These are phyloP conservation scores for Brachionus sp. DNA, from an alignment of 1,140 invertebrate genomes.

Conservation along the genomic window DNA sequence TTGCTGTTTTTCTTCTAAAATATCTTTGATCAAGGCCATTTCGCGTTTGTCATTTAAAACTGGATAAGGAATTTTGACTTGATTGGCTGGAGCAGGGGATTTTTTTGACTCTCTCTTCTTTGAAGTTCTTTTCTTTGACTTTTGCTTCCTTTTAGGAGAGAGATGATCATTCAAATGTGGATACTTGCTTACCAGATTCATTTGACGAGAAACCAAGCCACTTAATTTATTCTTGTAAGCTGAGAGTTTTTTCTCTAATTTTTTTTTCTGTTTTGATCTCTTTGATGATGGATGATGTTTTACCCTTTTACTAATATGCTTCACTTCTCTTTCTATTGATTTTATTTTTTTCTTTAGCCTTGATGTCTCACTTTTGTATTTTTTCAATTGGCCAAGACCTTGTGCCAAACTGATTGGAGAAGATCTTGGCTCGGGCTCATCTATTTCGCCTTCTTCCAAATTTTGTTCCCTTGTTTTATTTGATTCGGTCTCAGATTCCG, in stretches of 20 bases:
- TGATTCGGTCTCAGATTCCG: not conserved
- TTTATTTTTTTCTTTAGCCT: not conserved
- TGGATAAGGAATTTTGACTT: constrained; percentile 8
- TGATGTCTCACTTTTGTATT: not conserved
- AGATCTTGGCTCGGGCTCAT: not conserved
- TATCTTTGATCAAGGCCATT: not conserved
- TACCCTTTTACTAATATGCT: not conserved
- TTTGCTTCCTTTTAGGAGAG: not conserved
- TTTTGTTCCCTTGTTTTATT: not conserved
- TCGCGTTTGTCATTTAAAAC: constrained; percentile 40
- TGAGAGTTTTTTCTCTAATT: not conserved
- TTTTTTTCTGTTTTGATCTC: not conserved
- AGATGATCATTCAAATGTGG: not conserved
- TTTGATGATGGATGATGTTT: not conserved
- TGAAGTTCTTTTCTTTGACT: not conserved
- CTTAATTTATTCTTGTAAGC: not conserved
- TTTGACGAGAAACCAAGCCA: not conserved
- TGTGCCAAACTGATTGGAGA: not conserved
- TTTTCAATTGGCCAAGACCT: not conserved
- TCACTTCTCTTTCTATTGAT: not conserved
- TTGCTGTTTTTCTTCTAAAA: constrained; percentile 29
- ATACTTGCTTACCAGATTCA: not conserved
- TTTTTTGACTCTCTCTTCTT: not conserved
- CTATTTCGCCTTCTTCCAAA: constrained; percentile 39
- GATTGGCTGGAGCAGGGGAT: not conserved